Evolutionary conservation across 2,797 vertebrate genomes (phyloP).

Genomic region (Botia kubotai): DNA sequence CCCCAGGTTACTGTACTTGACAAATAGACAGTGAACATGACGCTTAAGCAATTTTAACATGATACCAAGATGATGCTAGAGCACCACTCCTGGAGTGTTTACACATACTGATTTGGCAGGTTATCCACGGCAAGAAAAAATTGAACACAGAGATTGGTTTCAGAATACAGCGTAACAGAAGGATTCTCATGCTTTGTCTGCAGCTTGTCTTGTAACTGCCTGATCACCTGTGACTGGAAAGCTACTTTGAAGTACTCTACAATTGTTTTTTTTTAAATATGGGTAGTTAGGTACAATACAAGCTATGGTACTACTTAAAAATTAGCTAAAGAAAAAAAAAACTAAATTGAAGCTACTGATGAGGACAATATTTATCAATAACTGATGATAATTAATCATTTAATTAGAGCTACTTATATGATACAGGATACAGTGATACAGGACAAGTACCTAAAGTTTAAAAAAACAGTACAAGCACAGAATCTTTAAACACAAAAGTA

Average conservation of each 20-base stretch:
- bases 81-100: constrained; percentile 19
- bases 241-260: not conserved
- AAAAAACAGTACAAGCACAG: too few relatives aligned
- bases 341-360: too few relatives aligned
- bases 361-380: too few relatives aligned
- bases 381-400: too few relatives aligned
- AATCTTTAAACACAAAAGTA: not conserved
- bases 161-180: constrained; percentile 30
- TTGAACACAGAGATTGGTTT: constrained; percentile 35
- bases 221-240: not conserved
- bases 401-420: too few relatives aligned
- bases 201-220: constrained; percentile 19
- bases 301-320: too few relatives aligned
- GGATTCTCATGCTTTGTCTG: constrained; percentile 14
- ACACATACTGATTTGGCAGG: constrained; percentile 44
- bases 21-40: constrained; percentile 53
- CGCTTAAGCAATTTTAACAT: constrained; percentile 46
- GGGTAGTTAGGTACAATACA: too few relatives aligned
- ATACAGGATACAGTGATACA: too few relatives aligned
- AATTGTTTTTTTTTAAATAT: not conserved
- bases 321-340: too few relatives aligned
- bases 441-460: too few relatives aligned
- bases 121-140: constrained; percentile 36
- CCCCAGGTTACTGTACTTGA: constrained; percentile 41
- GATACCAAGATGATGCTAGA: constrained; percentile 39